These are phyloP conservation scores for Cryptoprocta ferox DNA, from an alignment of 2,797 vertebrate species.

Conservation along the genomic window DNA sequence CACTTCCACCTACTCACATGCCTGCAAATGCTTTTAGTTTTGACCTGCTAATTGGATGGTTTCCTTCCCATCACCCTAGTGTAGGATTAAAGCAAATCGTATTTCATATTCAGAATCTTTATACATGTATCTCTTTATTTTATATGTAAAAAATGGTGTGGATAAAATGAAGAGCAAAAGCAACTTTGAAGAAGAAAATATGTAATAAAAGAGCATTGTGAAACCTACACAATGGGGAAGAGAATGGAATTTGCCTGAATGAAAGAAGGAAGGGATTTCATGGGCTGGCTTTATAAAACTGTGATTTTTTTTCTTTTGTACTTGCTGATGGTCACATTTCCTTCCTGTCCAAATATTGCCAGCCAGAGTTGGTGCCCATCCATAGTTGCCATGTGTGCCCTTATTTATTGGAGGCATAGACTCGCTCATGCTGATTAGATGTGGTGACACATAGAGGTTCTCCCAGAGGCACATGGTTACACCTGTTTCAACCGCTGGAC, in stretches of 20 bases:
- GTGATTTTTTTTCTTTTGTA: neutral
- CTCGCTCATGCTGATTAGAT: neutral
- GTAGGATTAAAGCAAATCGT: neutral
- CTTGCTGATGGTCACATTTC: neutral
- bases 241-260: neutral
- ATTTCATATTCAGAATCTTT: neutral
- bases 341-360: neutral
- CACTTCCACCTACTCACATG: neutral
- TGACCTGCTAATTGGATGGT: neutral
- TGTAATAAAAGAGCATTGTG: neutral
- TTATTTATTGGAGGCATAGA: neutral
- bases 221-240: neutral
- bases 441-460: neutral
- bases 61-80: neutral
- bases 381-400: neutral
- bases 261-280: neutral
- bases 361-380: neutral
- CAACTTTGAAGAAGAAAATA: neutral
- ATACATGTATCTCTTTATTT: neutral
- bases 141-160: neutral
- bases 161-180: neutral
- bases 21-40: neutral
- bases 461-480: neutral
- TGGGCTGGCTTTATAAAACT: neutral
- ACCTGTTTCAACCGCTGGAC: neutral